Percentiles rank a stretch among this genome's conserved stretches.
These are phyloP conservation scores for Aurelia sp. DNA, from an alignment of 30 jellyfish, hydroid and myxozoan species.

Conservation along the genomic window DNA sequence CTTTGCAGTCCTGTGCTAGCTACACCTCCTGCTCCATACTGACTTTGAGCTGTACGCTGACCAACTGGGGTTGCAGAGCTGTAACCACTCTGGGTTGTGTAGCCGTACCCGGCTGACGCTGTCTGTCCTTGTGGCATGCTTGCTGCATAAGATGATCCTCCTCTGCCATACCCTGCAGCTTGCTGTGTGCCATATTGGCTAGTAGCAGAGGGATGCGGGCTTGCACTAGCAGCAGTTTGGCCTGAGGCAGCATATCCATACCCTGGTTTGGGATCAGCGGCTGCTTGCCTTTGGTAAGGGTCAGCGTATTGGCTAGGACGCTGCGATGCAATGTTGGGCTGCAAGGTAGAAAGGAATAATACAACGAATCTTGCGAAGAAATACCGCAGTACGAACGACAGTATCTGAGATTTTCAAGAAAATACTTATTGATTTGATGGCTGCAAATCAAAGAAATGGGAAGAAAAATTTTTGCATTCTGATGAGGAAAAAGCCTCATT, in stretches of 20 bases:
- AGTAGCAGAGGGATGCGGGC: background rate
- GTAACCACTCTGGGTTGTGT: background rate
- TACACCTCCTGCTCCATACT: constrained; percentile 18
- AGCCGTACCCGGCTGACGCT: background rate
- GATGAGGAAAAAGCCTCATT: no score
- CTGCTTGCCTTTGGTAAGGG: constrained; percentile 9
- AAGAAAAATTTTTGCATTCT: no score
- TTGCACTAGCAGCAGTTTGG: background rate
- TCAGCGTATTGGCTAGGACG: constrained; percentile 21
- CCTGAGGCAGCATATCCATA: background rate
- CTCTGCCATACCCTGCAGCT: background rate
- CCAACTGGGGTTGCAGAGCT: constrained; percentile 9
- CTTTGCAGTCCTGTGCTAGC: background rate
- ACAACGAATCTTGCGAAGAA: background rate
- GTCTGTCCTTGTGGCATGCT: background rate
- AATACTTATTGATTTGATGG: no score
- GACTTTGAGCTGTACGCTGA: background rate
- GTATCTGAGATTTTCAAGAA: no score
- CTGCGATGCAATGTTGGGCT: background rate
- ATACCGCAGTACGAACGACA: no score
- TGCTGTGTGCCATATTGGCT: background rate
- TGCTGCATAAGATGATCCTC: background rate
- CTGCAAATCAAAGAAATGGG: no score
- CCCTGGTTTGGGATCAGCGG: background rate
- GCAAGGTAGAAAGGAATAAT: background rate